Conservation (phyloP, 2,797 vertebrate genomes). For the Brachyalestes nurse region DNA sequence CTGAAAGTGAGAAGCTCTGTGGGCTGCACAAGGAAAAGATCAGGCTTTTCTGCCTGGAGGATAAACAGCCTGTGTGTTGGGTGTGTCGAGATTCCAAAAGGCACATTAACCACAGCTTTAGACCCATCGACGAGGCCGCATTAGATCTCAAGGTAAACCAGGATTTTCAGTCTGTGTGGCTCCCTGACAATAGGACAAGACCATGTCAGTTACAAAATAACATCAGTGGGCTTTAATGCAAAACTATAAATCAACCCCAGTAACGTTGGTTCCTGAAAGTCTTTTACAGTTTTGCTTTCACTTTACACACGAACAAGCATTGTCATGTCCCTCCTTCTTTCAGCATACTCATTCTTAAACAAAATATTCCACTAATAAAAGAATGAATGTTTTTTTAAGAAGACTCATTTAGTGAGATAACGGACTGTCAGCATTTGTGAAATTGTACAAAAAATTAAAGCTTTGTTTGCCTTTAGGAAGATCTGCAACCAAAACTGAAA, state of each 20-base stretch:
- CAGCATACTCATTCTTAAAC: neutral
- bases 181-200: too few species aligned
- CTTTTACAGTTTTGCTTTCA: too few species aligned
- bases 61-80: conserved; percentile 26
- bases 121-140: conserved; percentile 19
- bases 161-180: neutral
- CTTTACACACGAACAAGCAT: too few species aligned
- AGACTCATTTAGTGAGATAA: neutral
- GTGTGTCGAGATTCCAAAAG: conserved; percentile 20
- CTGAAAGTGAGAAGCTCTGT: neutral
- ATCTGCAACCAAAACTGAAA: neutral
- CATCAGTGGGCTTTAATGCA: neutral
- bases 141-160: conserved; percentile 28
- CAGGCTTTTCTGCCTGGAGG: conserved; percentile 41
- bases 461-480: neutral
- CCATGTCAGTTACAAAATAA: neutral
- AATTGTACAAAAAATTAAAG: too few species aligned
- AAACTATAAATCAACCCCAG: neutral
- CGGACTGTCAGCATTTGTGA: too few species aligned
- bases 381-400: too few species aligned
- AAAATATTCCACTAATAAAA: neutral
- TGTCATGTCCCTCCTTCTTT: too few species aligned
- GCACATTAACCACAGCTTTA: conserved; percentile 28
- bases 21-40: conserved; percentile 15
- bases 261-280: neutral